Evolutionary conservation across 1,140 invertebrate genomes (phyloP), one percentile per base, ranked within the genome.

Genomic region (Lordiphosa collinella): DNA sequence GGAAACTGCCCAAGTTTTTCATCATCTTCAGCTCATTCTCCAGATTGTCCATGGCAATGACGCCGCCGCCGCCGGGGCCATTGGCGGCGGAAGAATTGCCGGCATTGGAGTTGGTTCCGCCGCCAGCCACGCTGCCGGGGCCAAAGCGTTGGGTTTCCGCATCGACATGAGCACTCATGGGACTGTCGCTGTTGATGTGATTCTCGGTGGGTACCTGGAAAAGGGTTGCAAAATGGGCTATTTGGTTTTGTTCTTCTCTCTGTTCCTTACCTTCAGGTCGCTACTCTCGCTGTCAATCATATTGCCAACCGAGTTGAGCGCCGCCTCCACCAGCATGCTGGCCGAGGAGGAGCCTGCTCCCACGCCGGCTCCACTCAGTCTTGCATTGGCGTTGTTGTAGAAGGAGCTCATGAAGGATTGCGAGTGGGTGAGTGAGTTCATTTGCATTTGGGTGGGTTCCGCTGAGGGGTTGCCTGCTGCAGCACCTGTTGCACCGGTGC

Each of bases 1-100:
- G 88, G 40, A 89, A 89, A 34, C 74, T 89, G 47, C 80, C 74
- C 47, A 89, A 53, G 13, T 86, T 89, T 53, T 89, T 89, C 86
- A 89, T 89, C 76, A 89, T 87, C 47, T 89, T 89, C 14, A 89
- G 70, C 44, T 89, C 88, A 13, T 87, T 88, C 56, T 89, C 88
- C 37, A 89, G 51, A 10, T 79, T 89, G 16, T 89, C 85, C 68
- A 89, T 89, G 16, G 50, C 63, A 66, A 89, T 89, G 16, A 47
- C 63, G 0, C 64, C 59, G 0, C 53, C 65, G 14, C 80, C 80
- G 32, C 76, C 63, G 0, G 50, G 22, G 1, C 66, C 72, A 29
- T 76, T 72, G 1, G 52, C 25, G 0, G 54, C 53, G 5, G 67
- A 49, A 3, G 58, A n/a, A n/a, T n/a, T 47, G 3, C 52, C 53